Conservation (phyloP, 2,797 vertebrate species). For the Sebastes steindachneri region DNA sequence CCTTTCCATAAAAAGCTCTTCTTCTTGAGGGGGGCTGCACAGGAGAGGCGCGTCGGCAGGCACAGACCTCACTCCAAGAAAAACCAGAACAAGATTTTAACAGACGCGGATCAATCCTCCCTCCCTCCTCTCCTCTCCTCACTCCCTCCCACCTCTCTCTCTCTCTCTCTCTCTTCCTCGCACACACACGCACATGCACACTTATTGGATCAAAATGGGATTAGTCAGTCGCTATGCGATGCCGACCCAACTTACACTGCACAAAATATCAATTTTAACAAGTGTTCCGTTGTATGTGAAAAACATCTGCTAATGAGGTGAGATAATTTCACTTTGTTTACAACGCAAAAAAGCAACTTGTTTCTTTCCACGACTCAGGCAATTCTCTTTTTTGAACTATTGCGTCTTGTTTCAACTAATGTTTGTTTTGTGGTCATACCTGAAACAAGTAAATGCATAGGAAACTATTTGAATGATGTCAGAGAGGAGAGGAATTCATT, state of each 20-base stretch:
- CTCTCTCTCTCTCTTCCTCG: constrained; percentile 7
- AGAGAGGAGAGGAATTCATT: constrained; percentile 30
- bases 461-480: constrained; percentile 51
- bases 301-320: constrained; percentile 56
- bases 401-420: constrained; percentile 25
- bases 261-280: constrained; percentile 52
- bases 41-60: constrained; percentile 81
- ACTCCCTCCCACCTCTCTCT: constrained; percentile 36
- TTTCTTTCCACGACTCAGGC: constrained; percentile 12
- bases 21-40: constrained; percentile 74
- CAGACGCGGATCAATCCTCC: constrained; percentile 86
- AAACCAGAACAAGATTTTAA: constrained; percentile 86
- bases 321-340: constrained; percentile 51
- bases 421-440: constrained; percentile 47
- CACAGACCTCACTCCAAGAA: constrained; percentile 85
- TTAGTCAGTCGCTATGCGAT: constrained; percentile 79
- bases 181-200: constrained; percentile 67
- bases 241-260: constrained; percentile 63
- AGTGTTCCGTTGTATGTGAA: constrained; percentile 45
- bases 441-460: constrained; percentile 38
- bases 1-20: constrained; percentile 71
- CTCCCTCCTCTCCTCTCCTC: constrained; percentile 50
- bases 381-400: not conserved
- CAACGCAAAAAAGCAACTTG: constrained; percentile 24
- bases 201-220: constrained; percentile 83